Base-by-base conservation (phyloP, 2,888 invertebrate genomes). In the Eucriotettix oculatus region DNA sequence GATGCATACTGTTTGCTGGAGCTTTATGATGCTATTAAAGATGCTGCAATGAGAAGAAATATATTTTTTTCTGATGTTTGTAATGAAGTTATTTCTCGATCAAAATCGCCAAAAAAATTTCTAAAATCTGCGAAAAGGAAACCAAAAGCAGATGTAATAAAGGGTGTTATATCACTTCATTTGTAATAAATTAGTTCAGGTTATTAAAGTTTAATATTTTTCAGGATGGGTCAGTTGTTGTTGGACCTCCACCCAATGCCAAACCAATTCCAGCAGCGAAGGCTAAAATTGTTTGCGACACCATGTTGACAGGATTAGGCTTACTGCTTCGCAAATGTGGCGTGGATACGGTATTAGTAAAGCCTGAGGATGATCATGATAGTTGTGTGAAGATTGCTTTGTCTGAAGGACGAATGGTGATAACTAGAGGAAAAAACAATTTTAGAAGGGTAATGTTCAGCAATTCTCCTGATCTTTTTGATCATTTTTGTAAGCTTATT, bases 1-100 rank as follows among this genome's bases (percentile, higher is more conserved):
- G 95, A 96, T 78, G 92, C 94, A 0, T 86, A 83, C 75, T 91
- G 93, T 67, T 76, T 96, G 61, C 71, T 95, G 66, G 83, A 90
- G 74, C 78, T 93, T 48, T 91, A 89, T 73, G 78, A 84, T 59
- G 80, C 79, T 55, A 72, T 94, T 53, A 75, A 77, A 66, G 61
- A 66, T 41, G 74, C 76, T 62, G 78, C 76, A 66, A 69, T 71
- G 59, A 71, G 76, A 58, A 77, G 78, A 66, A 70, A 74, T 43
- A 78, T 84, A 60, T 78, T 81, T 59, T 84, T 85, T 72, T 78
- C 81, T 62, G 83, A 84, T 66, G 76, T 81, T 62, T 82, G 82
- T 66, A 78, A 78, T 70, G 77, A 79, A 48, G 48, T n/a, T 48
- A 14, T n/a, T 14, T 12, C 14, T 48, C 12, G 48, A 3, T 48